Conservation (phyloP, 53 echinoderm and acorn worm genomes). For the Paracentrotus lividus region DNA sequence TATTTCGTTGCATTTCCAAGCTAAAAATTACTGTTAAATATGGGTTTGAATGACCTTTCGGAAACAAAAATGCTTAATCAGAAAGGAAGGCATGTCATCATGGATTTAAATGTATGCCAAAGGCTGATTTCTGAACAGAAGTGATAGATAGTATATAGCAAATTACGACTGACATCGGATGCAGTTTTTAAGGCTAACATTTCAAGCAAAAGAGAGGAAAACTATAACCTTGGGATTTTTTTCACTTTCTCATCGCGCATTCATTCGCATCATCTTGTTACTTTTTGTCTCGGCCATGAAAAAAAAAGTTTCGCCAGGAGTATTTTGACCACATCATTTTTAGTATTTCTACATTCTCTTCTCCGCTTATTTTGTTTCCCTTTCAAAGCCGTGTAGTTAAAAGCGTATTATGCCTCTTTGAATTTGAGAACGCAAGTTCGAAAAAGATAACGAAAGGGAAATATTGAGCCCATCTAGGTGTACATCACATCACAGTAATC, state of each 20-base stretch:
- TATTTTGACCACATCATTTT: slow-evolving; percentile 2
- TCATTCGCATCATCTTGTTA: slow-evolving; percentile 34
- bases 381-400: not conserved
- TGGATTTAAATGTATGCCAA: not conserved
- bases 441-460: not conserved
- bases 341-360: not conserved
- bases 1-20: not conserved
- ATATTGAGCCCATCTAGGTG: too few species aligned
- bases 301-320: slow-evolving; percentile 4
- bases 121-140: not conserved
- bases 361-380: too few species aligned
- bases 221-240: not conserved
- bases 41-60: not conserved
- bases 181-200: not conserved
- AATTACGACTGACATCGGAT: not conserved
- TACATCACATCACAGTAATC: not conserved
- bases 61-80: too few species aligned
- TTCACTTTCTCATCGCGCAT: not conserved
- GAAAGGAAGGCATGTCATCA: not conserved
- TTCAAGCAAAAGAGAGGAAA: not conserved
- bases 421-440: not conserved
- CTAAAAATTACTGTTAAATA: not conserved
- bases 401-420: not conserved
- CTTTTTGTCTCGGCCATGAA: not conserved
- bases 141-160: not conserved